A percentile compares a stretch with the other conserved stretches of the same genome.
Evolutionary conservation across 1,140 invertebrate species (phyloP).

Genomic region (Bombus balteatus): DNA sequence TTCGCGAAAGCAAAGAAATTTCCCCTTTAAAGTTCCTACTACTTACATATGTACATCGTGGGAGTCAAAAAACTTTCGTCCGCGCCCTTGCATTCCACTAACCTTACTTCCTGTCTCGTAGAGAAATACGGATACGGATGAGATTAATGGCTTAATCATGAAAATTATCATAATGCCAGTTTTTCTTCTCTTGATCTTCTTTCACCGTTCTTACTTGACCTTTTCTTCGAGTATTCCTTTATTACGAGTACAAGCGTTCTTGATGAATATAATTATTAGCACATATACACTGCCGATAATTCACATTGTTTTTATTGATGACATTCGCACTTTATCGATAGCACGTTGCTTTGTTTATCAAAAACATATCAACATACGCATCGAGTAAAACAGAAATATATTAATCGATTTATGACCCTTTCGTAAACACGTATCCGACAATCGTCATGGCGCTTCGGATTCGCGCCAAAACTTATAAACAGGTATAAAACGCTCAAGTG

Average conservation of each 20-base stretch:
- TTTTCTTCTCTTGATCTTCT: neutral
- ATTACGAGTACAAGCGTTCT: neutral
- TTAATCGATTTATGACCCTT: slow-evolving; percentile 22
- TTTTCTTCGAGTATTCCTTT: neutral
- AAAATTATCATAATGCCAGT: neutral
- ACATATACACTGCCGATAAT: neutral
- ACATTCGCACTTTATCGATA: neutral
- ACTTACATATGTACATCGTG: neutral
- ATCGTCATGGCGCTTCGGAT: slow-evolving; percentile 8
- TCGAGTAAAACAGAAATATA: neutral
- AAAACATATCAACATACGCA: neutral
- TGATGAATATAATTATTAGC: neutral
- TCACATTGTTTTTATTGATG: neutral
- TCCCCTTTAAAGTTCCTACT: neutral
- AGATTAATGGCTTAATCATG: neutral
- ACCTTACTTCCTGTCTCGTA: neutral
- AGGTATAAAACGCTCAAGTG: slow-evolving; percentile 4
- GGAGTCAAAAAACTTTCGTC: neutral
- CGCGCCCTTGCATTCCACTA: neutral
- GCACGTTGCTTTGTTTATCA: neutral
- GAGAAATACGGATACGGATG: neutral
- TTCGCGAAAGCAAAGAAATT: neutral
- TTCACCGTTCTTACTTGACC: neutral
- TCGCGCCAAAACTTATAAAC: slow-evolving; percentile 52
- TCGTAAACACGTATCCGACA: neutral